phyloP scores from a whole-genome alignment of 1,140 invertebrate species.

The Drosophila jambulina region DNA sequence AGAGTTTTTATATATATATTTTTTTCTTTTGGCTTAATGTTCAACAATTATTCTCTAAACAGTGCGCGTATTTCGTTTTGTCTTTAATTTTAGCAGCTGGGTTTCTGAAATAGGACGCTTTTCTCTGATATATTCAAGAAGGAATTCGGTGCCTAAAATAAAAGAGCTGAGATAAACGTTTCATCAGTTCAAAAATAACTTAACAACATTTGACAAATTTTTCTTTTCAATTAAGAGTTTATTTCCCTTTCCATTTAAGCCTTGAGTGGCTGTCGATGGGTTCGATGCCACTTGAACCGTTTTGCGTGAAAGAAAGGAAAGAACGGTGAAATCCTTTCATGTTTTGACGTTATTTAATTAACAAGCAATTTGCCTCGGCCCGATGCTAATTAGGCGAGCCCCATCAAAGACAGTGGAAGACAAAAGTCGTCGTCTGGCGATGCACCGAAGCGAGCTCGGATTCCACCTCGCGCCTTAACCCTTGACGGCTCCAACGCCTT shows the following conservation, averaged over 20 bases:
- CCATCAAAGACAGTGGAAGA: conserved; percentile 53
- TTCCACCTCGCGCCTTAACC: conserved; percentile 38
- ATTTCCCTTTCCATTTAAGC: neutral
- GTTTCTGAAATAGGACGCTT: neutral
- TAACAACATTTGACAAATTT: neutral
- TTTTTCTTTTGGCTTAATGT: neutral
- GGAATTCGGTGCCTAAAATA: neutral
- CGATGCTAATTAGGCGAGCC: conserved; percentile 55
- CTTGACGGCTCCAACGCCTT: conserved; percentile 39
- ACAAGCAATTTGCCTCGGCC: conserved; percentile 59
- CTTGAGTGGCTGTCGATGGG: conserved; percentile 33
- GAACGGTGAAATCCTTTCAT: conserved; percentile 43
- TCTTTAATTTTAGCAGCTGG: neutral
- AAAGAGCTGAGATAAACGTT: neutral
- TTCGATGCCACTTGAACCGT: conserved; percentile 51
- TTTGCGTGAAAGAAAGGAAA: conserved; percentile 34
- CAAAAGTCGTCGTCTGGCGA: conserved; percentile 44
- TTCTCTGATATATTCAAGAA: neutral
- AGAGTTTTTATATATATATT: neutral
- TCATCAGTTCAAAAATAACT: neutral
- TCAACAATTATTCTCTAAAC: neutral
- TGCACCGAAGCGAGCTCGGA: conserved; percentile 57
- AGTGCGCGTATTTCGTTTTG: neutral
- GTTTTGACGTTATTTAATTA: conserved; percentile 61
- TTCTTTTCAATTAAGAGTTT: neutral